Base-by-base conservation (phyloP, 2,113 vertebrate genomes). In the Sprattus sprattus region DNA sequence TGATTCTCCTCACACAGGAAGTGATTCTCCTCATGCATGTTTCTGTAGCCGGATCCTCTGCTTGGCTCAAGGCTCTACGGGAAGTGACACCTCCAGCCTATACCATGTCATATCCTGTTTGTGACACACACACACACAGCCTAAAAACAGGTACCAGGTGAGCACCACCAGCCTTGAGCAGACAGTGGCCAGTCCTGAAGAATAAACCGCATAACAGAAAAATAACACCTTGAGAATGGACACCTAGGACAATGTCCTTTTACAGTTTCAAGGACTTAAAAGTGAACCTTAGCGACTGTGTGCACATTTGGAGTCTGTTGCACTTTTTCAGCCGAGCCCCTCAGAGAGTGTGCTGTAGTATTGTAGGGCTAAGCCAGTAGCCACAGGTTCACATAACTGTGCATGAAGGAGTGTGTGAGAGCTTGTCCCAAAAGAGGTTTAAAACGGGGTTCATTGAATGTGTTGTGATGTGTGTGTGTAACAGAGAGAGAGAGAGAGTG, bases 371-470 rank as follows among this genome's bases (percentile, higher is more conserved):
- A 22, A 11, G 0, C 7, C 50, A 52, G 50, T 13, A 52, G 64
- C n/a, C 64, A 25, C 6, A 7, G 25, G 25, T 32, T 54, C 1
- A 52, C 81, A 78, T 0, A 22, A 39, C 81, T 86, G 47, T 82
- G 25, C 81, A 54, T 64, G 49, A 7, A 45, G 15, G 2, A n/a
- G 45, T 84, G 39, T 22, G 54, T 22, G 54, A 60, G 54, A 60
- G 54, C 52, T 16, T 47, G 86, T 83, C 82, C 47, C 82, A 81
- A 28, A 86, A 44, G 22, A 54, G 45, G 86, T 90, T 85, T 50
- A 49, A 88, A 88, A 89, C 91, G 90, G 87, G 88, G 89, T 93
- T 86, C 84, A 81, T 81, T 86, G 49, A 87, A 75, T 85, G 83
- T 88, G 28, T 80, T 81, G 22, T 44, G 60, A n/a, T 84, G 60